Evolutionary conservation across 2,113 vertebrate genomes (phyloP), one percentile per base, ranked within the genome.

Genomic region (Colistium nudipinnis): DNA sequence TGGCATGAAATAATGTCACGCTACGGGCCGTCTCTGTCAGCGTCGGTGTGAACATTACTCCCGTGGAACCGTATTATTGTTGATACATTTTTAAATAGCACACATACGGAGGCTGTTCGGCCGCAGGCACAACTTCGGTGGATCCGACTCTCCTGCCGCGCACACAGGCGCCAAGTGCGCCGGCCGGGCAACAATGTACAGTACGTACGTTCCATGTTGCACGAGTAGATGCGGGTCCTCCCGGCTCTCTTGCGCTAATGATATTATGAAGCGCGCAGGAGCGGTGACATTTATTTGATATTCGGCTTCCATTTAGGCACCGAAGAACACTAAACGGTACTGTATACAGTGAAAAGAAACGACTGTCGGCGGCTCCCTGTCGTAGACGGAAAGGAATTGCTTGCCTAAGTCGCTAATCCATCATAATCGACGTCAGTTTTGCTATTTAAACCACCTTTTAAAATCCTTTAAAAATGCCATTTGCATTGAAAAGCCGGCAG

Each of bases 271-370:
- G 74, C 76, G 59, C 78, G 80, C 65, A 73, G 84, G 59, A 82
- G 71, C 80, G 78, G 66, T 88, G 85, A 88, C 90, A 90, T 88
- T 89, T 85, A 83, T 72, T 87, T 88, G 74, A 83, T 86, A 88
- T 82, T 87, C 83, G 72, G 78, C 67, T 70, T 80, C 76, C 70
- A 83, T 87, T 77, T 62, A 43, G 33, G 74, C 62, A 63, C 54
- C 66, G 22, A 63, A 52, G 28, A 76, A 60, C 33, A 30, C 62
- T 74, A 79, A 74, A 71, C n/a, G n/a, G n/a, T n/a, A 80, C 84
- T 78, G 80, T 76, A 82, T 20, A 53, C 20, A 8, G 38, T 47
- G 55, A 19, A 47, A 64, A 52, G 20, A 56, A 72, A 71, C 22
- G 20, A 73, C 33, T 52, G 59, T 43, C 45, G 62, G 25, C 57